A percentile compares a stretch with the other conserved stretches of the same genome.
phyloP scores from a whole-genome alignment of 2,888 invertebrate species.

The Xestia ashworthii region DNA sequence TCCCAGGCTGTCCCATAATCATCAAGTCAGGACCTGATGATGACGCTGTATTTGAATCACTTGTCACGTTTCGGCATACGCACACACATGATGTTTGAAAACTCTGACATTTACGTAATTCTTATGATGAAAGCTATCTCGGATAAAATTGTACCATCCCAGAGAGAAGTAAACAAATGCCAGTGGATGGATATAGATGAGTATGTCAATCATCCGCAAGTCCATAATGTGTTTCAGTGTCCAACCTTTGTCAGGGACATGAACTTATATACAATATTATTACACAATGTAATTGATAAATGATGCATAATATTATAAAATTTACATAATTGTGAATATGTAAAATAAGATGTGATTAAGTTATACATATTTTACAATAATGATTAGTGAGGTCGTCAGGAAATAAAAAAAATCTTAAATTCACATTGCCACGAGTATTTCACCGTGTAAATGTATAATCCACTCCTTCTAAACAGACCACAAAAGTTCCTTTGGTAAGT shows the following conservation, averaged over 20 bases:
- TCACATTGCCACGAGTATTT: no score
- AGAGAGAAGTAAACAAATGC: constrained; percentile 94
- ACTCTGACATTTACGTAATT: constrained; percentile 96
- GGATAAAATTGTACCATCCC: constrained; percentile 92
- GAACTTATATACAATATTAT: no score
- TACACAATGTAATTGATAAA: no score
- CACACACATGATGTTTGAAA: constrained; percentile 94
- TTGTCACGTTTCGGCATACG: constrained; percentile 95
- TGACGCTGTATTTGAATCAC: constrained; percentile 92
- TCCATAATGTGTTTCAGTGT: constrained; percentile 92
- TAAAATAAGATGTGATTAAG: constrained; percentile 9
- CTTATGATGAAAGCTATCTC: constrained; percentile 93
- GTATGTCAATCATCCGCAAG: constrained; percentile 92
- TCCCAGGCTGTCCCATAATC: no score
- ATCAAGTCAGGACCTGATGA: no score
- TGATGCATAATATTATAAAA: constrained; percentile 4
- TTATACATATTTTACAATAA: constrained; percentile 26
- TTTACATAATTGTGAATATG: constrained; percentile 47
- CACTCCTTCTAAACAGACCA: no score
- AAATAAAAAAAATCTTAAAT: no score
- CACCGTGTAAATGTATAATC: no score
- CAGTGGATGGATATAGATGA: constrained; percentile 96
- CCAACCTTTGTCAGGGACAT: constrained; percentile 79
- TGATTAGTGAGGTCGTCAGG: no score
- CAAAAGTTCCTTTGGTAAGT: no score